Evolutionary conservation across 2,113 vertebrate species (phyloP), one percentile per base, ranked within the genome.

Genomic region (Phrynosoma platyrhinos): DNA sequence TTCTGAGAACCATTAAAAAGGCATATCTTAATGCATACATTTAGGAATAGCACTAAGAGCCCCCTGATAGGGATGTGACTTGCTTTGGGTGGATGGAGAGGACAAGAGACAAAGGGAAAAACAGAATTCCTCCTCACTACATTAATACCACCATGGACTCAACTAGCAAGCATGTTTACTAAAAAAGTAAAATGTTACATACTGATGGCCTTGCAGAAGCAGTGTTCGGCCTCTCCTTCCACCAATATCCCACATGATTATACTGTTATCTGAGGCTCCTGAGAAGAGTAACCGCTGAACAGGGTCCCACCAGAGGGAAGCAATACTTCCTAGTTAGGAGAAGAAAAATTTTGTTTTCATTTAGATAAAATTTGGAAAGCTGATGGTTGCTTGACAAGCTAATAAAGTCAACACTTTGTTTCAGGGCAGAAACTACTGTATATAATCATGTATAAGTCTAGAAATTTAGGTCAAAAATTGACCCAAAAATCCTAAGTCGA

Each of bases 211-310:
- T 95, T 99, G 99, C 74, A 99, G 96, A 83, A 99, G 94, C 42
- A 99, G 93, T 0, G 98, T 98, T 68, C 98, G 96, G 81, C 99
- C 99, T 92, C 98, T 98, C 89, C 98, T 97, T 83, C 98, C 98
- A 25, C 98, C 99, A 12, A 99, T 99, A 94, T 99, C 99, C 99
- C 99, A 99, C 98, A 99, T 98, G 95, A 99, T 99, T 94, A 99
- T 96, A 93, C 98, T 99, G 97, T 99, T 98, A 95, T 99, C 99
- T 0, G 98, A 98, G 13, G 99, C 98, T 85, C 99, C 99, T 0
- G 99, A 99, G 95, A 99, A 99, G 90, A 99, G 98, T 91, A 99
- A 94, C 90, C 98, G 97, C 82, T 99, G 98, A 64, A 98, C 93
- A 0, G 98, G 98, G 88, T 99, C 99, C 99, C 99, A 99, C 97